These are phyloP conservation scores for Nowickia ferox DNA, from an alignment of 2,888 invertebrate species.

Conservation along the genomic window DNA sequence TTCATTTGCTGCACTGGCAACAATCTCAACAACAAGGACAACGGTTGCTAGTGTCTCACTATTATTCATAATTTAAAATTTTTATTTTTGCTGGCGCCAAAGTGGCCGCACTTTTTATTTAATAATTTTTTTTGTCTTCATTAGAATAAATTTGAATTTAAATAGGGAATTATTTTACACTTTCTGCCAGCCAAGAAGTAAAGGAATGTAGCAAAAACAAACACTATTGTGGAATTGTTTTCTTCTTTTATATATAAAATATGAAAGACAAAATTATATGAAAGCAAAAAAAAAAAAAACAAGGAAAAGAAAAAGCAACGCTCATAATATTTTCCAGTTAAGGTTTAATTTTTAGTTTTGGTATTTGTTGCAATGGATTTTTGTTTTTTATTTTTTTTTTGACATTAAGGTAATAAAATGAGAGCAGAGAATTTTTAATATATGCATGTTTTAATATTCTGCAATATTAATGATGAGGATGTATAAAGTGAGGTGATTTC, in stretches of 20 bases:
- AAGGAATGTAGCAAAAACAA: conserved; percentile 1
- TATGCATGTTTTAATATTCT: too few relatives aligned
- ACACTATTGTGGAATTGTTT: conserved; percentile 7
- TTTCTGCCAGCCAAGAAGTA: conserved; percentile 11
- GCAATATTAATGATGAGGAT: too few relatives aligned
- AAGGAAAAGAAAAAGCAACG: neutral
- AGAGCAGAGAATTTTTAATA: too few relatives aligned
- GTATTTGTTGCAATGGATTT: neutral
- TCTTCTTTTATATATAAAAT: neutral
- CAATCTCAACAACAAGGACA: conserved; percentile 2
- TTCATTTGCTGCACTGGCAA: conserved; percentile 43
- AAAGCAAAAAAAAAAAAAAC: neutral
- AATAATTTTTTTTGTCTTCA: conserved; percentile 29
- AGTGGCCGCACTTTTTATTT: conserved; percentile 32
- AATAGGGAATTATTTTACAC: conserved; percentile 29
- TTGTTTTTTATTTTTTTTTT: neutral
- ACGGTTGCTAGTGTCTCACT: conserved; percentile 31
- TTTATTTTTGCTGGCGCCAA: conserved; percentile 54
- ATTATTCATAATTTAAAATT: conserved; percentile 17
- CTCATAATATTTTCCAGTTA: conserved; percentile 52
- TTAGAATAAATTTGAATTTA: conserved; percentile 66
- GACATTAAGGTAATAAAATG: too few relatives aligned
- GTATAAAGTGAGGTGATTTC: too few relatives aligned
- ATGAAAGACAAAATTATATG: neutral
- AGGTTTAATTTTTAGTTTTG: conserved; percentile 20